Evolutionary conservation across 2,888 invertebrate species (phyloP).

Genomic region (Thyatira batis): DNA sequence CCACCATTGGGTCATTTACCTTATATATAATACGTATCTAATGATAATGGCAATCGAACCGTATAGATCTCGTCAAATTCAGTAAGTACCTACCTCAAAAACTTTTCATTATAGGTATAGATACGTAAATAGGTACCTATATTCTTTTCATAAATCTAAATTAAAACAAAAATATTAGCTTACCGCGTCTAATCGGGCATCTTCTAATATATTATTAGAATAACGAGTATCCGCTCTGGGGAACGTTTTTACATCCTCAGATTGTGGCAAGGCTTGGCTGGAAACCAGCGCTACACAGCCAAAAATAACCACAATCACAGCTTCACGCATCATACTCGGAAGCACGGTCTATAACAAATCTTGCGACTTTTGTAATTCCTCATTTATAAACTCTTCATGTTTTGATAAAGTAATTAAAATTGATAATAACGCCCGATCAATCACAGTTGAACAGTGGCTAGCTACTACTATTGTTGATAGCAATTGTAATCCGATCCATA

Average conservation of each 20-base stretch:
- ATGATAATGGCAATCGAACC: too few relatives aligned
- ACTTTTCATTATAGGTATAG: too few relatives aligned
- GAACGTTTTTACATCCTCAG: conserved; percentile 39
- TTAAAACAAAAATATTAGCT: conserved; percentile 29
- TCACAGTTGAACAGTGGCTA: too few relatives aligned
- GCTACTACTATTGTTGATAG: neutral
- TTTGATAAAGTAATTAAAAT: conserved; percentile 30
- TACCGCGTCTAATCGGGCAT: conserved; percentile 65
- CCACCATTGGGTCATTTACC: too few relatives aligned
- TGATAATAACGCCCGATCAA: conserved; percentile 12
- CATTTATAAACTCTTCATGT: conserved; percentile 36
- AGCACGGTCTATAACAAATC: neutral
- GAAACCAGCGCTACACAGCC: conserved; percentile 27
- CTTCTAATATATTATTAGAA: conserved; percentile 61
- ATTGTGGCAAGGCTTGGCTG: conserved; percentile 42
- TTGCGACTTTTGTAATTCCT: conserved; percentile 1
- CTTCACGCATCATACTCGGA: conserved; percentile 25
- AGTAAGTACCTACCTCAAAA: too few relatives aligned
- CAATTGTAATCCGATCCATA: neutral
- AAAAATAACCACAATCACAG: conserved; percentile 23
- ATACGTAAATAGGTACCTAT: too few relatives aligned
- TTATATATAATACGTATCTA: too few relatives aligned
- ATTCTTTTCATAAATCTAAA: neutral
- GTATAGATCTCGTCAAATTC: too few relatives aligned
- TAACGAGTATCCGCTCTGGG: conserved; percentile 25